Evolutionary conservation across 1,140 invertebrate genomes (phyloP), one percentile per base, ranked within the genome.

Genomic region (Bombyx mandarina): DNA sequence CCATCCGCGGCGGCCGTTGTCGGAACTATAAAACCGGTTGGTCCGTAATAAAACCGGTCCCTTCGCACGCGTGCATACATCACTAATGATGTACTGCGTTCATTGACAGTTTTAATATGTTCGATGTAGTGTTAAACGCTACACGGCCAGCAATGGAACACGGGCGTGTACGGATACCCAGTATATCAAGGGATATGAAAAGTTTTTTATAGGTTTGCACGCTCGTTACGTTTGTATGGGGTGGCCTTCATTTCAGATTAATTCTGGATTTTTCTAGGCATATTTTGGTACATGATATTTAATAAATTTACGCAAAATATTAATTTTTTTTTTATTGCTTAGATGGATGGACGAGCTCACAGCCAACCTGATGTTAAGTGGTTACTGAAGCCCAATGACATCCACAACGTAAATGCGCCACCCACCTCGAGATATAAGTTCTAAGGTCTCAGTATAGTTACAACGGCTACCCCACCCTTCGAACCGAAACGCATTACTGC

Each of bases 11-110:
- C 57, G 71, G 67, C 76, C 69, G 72, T 80, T 65, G 67, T 53
- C 67, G 69, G 69, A 76, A 79, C 81, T 82, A 84, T 84, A 84
- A 84, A 82, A 78, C 69, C 60, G 67, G 61, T 60, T 45, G 43
- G 54, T 45, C 73, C 75, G 71, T 74, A 75, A 79, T 82, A 82
- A 82, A 82, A 82, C 69, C 68, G 46, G 61, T 71, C 76, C 77
- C 69, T 73, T 75, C 63, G 67, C 64, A 43, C 67, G 71, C 67
- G 73, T 76, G 72, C 77, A 82, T 82, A 78, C 77, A 82, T 82
- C 74, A 73, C 71, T 82, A 80, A 82, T 79, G 71, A 82, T 63
- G 65, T 71, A 59, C 60, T 18, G 45, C 52, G 56, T 75, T 69
- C 75, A 79, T 75, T 71, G 76, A 65, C 45, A 44, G 53, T 43